These are phyloP conservation scores for Meles meles DNA, from an alignment of 2,113 vertebrate genomes.

Conservation along the genomic window DNA sequence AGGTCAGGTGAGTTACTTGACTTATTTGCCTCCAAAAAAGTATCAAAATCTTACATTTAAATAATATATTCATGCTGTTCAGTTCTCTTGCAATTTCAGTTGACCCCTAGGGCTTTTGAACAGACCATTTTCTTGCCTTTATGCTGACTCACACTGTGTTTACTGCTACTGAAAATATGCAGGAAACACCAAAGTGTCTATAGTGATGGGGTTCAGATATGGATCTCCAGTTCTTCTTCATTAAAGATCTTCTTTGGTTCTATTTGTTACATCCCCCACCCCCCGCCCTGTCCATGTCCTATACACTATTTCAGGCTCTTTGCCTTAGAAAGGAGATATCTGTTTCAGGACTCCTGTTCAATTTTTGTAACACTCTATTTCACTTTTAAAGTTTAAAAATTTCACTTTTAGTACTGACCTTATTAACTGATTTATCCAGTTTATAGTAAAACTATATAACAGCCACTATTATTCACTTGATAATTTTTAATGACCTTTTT, in stretches of 20 bases:
- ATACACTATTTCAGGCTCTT: neutral
- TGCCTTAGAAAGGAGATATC: neutral
- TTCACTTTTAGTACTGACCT: neutral
- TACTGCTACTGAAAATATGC: neutral
- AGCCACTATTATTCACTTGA: neutral
- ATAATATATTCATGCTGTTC: neutral
- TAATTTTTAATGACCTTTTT: neutral
- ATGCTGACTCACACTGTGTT: neutral
- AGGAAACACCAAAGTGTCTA: neutral
- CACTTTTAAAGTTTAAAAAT: neutral
- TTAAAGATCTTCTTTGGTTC: neutral
- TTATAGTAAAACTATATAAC: neutral
- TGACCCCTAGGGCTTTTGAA: neutral
- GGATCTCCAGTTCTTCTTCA: neutral
- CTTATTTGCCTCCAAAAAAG: neutral
- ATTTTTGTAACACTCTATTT: neutral
- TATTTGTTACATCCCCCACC: neutral
- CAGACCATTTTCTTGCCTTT: neutral
- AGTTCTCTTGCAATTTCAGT: neutral
- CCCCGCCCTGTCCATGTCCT: rapidly evolving
- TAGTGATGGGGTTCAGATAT: neutral
- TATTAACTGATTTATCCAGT: neutral
- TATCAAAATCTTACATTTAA: neutral
- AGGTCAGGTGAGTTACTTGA: neutral
- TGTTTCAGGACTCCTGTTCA: neutral